These are phyloP conservation scores for Takifugu bimaculatus DNA, from an alignment of 2,113 vertebrate species.

Conservation along the genomic window DNA sequence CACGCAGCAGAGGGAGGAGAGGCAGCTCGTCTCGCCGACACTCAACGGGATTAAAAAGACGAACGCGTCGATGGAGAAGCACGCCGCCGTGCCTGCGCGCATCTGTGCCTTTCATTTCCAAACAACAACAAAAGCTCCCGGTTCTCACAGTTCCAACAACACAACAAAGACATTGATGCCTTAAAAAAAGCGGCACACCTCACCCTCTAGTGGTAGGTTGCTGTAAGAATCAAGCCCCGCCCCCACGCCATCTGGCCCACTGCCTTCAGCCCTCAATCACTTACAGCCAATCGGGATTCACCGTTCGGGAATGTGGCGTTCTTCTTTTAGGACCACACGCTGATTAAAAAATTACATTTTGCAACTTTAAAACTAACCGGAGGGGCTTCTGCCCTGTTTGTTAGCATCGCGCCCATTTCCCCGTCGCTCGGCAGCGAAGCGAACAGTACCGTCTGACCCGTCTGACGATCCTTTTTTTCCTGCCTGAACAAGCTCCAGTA, in stretches of 20 bases:
- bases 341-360: no score
- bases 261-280: no score
- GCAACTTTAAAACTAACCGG: no score
- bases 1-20: conserved; percentile 14
- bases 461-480: neutral
- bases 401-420: no score
- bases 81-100: neutral
- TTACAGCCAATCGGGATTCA: no score
- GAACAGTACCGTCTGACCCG: neutral
- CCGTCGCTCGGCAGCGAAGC: neutral
- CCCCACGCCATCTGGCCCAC: neutral
- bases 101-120: neutral
- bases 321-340: no score
- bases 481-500: conserved; percentile 15
- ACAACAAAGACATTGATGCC: no score
- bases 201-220: neutral
- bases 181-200: neutral
- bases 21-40: conserved; percentile 11
- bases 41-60: conserved; percentile 23
- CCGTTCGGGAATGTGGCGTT: no score
- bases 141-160: no score
- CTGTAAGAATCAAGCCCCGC: neutral
- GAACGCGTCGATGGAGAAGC: neutral
- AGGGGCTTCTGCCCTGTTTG: no score
- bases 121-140: neutral